Evolutionary conservation across 2,888 invertebrate genomes (phyloP).

Genomic region (Caenorhabditis sp.): DNA sequence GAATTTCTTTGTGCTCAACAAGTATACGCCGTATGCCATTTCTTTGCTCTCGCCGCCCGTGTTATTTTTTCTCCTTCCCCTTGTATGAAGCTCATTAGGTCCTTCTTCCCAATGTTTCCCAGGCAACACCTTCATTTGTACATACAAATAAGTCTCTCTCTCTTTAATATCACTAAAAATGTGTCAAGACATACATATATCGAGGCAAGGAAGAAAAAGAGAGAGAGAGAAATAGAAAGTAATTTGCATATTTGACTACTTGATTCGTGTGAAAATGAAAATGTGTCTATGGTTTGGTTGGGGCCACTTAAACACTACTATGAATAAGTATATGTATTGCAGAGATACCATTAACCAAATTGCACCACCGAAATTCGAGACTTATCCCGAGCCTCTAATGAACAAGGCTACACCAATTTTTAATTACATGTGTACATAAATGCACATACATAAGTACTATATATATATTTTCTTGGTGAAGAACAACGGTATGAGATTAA

Average conservation of each 20-base stretch:
- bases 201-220: too few relatives aligned
- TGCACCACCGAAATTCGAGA: not conserved
- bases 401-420: too few relatives aligned
- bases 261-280: conserved; percentile 1
- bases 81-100: not conserved
- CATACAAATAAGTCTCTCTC: too few relatives aligned
- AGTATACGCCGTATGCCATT: not conserved
- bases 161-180: too few relatives aligned
- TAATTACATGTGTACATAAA: too few relatives aligned
- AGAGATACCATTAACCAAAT: not conserved
- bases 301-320: too few relatives aligned
- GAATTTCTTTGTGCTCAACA: not conserved
- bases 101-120: not conserved
- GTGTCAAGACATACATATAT: too few relatives aligned
- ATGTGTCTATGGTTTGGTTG: not conserved
- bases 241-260: conserved; percentile 1
- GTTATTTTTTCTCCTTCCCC: too few relatives aligned
- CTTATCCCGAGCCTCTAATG: too few relatives aligned
- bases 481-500: not conserved
- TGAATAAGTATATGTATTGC: not conserved
- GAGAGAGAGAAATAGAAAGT: not conserved
- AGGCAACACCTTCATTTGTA: not conserved
- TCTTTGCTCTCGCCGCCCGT: not conserved
- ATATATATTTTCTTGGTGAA: too few relatives aligned
- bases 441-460: too few relatives aligned